These are phyloP conservation scores for Diogma glabrata DNA, from an alignment of 2,888 invertebrate genomes.

Conservation along the genomic window DNA sequence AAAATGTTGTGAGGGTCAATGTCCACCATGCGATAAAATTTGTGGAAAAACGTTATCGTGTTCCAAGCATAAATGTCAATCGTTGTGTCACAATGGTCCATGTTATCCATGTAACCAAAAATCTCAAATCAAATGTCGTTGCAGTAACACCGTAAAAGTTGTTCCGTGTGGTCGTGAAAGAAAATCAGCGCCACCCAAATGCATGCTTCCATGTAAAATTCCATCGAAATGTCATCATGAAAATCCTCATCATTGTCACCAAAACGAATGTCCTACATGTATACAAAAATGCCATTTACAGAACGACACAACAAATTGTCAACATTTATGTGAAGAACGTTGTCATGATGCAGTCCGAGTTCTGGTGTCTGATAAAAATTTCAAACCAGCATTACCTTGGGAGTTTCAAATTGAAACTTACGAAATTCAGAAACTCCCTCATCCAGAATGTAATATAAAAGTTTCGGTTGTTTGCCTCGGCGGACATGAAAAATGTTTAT, in stretches of 20 bases:
- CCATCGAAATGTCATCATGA: slow-evolving; percentile 81
- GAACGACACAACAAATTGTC: slow-evolving; percentile 27
- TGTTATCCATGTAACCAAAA: slow-evolving; percentile 63
- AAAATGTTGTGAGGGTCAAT: slow-evolving; percentile 79
- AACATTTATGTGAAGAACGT: slow-evolving; percentile 54
- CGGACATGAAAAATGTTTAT: slow-evolving; percentile 53
- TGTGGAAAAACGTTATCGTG: slow-evolving; percentile 77
- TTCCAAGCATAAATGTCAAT: slow-evolving; percentile 73
- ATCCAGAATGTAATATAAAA: slow-evolving; percentile 59
- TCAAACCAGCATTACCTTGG: slow-evolving; percentile 54
- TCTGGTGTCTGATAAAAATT: slow-evolving; percentile 41
- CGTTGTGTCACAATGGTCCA: slow-evolving; percentile 64
- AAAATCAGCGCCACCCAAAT: slow-evolving; percentile 66
- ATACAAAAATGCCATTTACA: slow-evolving; percentile 55
- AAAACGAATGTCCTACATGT: slow-evolving; percentile 75
- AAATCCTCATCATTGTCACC: slow-evolving; percentile 68
- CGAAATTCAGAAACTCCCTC: slow-evolving; percentile 46
- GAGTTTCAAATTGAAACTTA: slow-evolving; percentile 43
- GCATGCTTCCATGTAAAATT: slow-evolving; percentile 56
- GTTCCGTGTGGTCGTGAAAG: slow-evolving; percentile 81
- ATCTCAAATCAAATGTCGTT: slow-evolving; percentile 54
- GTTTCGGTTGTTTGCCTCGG: slow-evolving; percentile 62
- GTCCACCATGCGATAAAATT: slow-evolving; percentile 70
- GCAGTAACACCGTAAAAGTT: slow-evolving; percentile 62
- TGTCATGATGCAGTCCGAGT: slow-evolving; percentile 68